Evolutionary conservation across 2,888 invertebrate genomes (phyloP), one percentile per base, ranked within the genome.

Genomic region (Apodemia mormo): DNA sequence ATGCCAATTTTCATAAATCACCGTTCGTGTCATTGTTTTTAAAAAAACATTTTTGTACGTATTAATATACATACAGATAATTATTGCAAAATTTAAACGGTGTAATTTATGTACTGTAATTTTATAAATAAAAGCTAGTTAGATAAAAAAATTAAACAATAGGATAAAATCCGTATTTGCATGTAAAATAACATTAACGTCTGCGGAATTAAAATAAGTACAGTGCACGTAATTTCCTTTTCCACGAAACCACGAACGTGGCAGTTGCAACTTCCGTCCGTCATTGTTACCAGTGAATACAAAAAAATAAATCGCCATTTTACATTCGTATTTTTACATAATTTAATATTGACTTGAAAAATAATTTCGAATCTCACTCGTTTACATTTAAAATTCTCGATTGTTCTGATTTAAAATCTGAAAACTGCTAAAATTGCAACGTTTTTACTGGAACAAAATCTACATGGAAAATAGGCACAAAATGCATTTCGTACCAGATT

Each of bases 211-310:
- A 66, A 49, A 66, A 66, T 66, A 66, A 66, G 33, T 52, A 49
- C 52, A 33, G 66, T 30, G 66, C 45, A 66, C 30, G 30, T 66
- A 52, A 66, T 66, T 66, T 52, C 66, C 66, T 52, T 49, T 66
- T 29, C 45, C 66, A 49, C 66, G 14, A 66, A 66, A 66, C 65
- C 49, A 33, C 66, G 52, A 52, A 52, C 66, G 66, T 49, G 49
- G 45, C 66, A 66, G 45, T 66, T 66, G 37, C 52, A 52, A 66
- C 30, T 66, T 66, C 66, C 52, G 66, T 52, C 45, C 52, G 52
- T 22, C 49, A 66, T 66, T 66, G 66, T 66, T 14, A 45, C 6
- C 58, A 10, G 30, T 45, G 49, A 49, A 49, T 29, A 66, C 33
- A 52, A 66, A 66, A 52, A 49, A 52, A 10, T 66, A 29, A 66